phyloP scores from a whole-genome alignment of 2,888 invertebrate species.

The Argynnis bischoffii region DNA sequence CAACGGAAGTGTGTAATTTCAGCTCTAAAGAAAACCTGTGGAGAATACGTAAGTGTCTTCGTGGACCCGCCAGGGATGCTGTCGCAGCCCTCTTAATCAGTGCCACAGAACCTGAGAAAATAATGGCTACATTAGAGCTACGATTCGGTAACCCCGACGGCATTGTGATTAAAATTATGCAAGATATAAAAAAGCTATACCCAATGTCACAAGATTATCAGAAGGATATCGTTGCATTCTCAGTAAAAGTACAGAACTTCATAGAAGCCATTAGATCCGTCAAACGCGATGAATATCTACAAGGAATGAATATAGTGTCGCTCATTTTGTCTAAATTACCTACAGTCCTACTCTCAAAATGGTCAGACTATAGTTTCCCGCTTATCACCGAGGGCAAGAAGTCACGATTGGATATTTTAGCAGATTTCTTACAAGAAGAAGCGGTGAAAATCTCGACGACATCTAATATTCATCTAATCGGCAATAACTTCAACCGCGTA shows the following conservation, averaged over 20 bases:
- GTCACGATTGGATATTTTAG: constrained; percentile 37
- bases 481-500: too few relatives aligned
- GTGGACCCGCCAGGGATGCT: constrained; percentile 41
- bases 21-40: constrained; percentile 42
- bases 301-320: constrained; percentile 27
- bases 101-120: not conserved
- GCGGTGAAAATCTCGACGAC: constrained; percentile 32
- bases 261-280: constrained; percentile 38
- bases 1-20: constrained; percentile 39
- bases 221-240: constrained; percentile 39
- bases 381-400: constrained; percentile 28
- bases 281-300: constrained; percentile 33
- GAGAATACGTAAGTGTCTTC: constrained; percentile 42
- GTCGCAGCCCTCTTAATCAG: constrained; percentile 28
- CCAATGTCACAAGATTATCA: constrained; percentile 37
- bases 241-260: constrained; percentile 40
- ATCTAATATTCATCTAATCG: too few relatives aligned
- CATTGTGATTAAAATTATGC: constrained; percentile 36
- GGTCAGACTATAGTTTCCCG: constrained; percentile 44
- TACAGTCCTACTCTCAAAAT: constrained; percentile 39
- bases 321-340: constrained; percentile 40
- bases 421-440: constrained; percentile 41
- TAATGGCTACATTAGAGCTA: constrained; percentile 31
- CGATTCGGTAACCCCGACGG: constrained; percentile 42
- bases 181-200: constrained; percentile 39